phyloP scores from a whole-genome alignment of 1,140 invertebrate genomes.

The Lepeophtheirus salmonis region DNA sequence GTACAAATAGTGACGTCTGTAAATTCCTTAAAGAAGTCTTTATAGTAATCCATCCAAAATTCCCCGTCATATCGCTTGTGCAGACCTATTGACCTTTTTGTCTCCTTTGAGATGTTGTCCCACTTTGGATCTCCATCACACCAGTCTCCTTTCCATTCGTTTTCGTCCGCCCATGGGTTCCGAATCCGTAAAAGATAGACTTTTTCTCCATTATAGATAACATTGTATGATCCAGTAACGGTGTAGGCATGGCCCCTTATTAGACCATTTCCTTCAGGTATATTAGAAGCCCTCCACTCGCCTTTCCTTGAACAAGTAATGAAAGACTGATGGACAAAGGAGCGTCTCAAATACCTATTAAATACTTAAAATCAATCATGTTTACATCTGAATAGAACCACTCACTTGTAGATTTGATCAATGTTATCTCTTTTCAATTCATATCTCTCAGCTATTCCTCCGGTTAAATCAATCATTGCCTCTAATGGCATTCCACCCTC shows the following conservation, averaged over 20 bases:
- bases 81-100: constrained; percentile 26
- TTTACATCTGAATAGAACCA: no score
- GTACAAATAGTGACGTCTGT: constrained; percentile 32
- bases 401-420: background rate
- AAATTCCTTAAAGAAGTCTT: constrained; percentile 15
- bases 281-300: constrained; percentile 29
- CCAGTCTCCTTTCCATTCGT: constrained; percentile 38
- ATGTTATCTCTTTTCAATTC: constrained; percentile 23
- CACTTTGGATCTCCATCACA: constrained; percentile 33
- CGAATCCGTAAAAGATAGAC: constrained; percentile 29
- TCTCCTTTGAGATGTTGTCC: constrained; percentile 29
- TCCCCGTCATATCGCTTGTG: constrained; percentile 30
- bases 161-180: constrained; percentile 37
- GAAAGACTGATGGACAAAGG: constrained; percentile 30
- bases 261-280: constrained; percentile 31
- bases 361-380: background rate
- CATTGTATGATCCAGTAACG: constrained; percentile 30
- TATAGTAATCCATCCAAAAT: constrained; percentile 34
- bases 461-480: constrained; percentile 40
- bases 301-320: constrained; percentile 42
- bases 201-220: constrained; percentile 20
- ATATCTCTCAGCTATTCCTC: constrained; percentile 35
- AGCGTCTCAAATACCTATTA: constrained; percentile 2
- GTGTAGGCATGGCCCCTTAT: constrained; percentile 36
- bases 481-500: constrained; percentile 35